Evolutionary conservation across 2,113 vertebrate species (phyloP), one percentile per base, ranked within the genome.

Genomic region (Elachura formosa): DNA sequence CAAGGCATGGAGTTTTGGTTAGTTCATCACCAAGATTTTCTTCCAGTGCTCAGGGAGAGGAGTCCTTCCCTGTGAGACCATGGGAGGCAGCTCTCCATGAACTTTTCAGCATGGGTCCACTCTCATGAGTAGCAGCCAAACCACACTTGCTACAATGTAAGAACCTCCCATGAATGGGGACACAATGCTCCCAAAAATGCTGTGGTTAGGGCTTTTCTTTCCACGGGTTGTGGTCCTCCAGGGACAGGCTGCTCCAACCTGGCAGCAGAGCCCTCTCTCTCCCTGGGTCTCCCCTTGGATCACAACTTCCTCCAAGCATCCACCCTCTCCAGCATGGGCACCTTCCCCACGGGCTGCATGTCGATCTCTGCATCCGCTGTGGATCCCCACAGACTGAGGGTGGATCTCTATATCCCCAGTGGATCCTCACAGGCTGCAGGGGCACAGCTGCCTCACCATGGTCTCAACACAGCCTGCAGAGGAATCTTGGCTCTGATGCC

Each of bases 401-500:
- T 24, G 28, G 48, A 40, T 68, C n/a, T 68, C 45, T 38, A 48
- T 28, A 52, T 69, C 20, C 28, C 36, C 16, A 1, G 0, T 29
- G 26, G 46, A 29, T 49, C 34, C 48, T n/a, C 14, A 12, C 0
- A 11, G 34, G 21, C 28, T 54, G 36, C 12, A 25, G 29, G 28
- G 36, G 12, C 68, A 33, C 49, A 54, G 29, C 21, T 54, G 6
- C 48, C 18, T 33, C 22, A 14, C 29, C 36, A 4, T 25, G 49
- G 22, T 11, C 22, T 24, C 36, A 31, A 28, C 21, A 29, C 1
- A 3, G 21, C 21, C 49, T 33, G 21, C 48, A 52, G 36, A 24
- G 20, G 67, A 24, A 71, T 18, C 28, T 71, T 1, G 0, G 26
- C 26, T 69, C 20, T 0, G 0, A 25, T 4, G 2, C 26, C 26